Conservation (phyloP, 2,888 invertebrate genomes). For the Athripsodes cinereus region DNA sequence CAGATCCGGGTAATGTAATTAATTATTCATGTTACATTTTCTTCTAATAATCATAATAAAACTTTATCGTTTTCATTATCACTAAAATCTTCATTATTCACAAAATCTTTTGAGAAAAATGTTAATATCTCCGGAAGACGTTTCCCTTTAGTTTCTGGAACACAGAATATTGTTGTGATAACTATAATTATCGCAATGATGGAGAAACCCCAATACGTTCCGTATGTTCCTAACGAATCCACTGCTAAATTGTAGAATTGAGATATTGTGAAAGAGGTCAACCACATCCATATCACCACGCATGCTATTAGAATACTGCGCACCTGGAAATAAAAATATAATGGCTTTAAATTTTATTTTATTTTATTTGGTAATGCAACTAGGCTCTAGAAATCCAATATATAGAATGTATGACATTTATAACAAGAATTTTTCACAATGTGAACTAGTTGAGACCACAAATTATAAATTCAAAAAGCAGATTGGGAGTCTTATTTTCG, state of each 20-base stretch:
- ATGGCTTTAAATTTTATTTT: too few species aligned
- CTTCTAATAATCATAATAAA: too few species aligned
- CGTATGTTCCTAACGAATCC: constrained; percentile 34
- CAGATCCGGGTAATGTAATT: too few species aligned
- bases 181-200: constrained; percentile 35
- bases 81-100: not conserved
- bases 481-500: too few species aligned
- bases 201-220: constrained; percentile 37
- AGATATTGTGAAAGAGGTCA: constrained; percentile 32
- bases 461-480: too few species aligned
- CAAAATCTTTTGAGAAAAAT: constrained; percentile 9
- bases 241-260: constrained; percentile 16
- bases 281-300: constrained; percentile 39
- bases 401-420: too few species aligned
- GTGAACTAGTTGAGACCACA: too few species aligned
- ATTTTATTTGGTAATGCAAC: too few species aligned
- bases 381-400: too few species aligned
- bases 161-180: constrained; percentile 33
- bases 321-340: constrained; percentile 35
- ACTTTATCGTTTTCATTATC: not conserved
- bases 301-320: constrained; percentile 38
- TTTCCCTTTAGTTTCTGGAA: constrained; percentile 44
- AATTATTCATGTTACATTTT: too few species aligned
- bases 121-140: constrained; percentile 36
- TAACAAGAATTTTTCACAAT: too few species aligned